These are phyloP conservation scores for Lochmaea crataegi DNA, from an alignment of 2,888 invertebrate species.

Conservation along the genomic window DNA sequence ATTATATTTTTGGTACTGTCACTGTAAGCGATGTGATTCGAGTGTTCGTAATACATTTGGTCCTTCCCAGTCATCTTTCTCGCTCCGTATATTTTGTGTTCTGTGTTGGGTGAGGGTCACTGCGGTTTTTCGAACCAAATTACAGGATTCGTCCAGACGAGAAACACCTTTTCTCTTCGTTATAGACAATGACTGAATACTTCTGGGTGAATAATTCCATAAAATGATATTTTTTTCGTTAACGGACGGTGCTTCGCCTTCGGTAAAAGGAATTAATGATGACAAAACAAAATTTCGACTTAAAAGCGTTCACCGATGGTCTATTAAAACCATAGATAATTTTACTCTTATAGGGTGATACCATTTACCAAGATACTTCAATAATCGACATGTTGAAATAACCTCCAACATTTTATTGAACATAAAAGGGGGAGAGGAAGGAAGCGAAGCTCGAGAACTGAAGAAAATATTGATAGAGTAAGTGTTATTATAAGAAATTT, in stretches of 20 bases:
- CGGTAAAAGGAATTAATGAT: constrained; percentile 4
- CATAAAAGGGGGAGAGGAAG: no score
- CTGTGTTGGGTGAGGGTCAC: constrained; percentile 46
- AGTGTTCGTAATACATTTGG: background rate
- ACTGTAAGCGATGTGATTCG: background rate
- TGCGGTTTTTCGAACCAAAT: constrained; percentile 52
- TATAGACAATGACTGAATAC: constrained; percentile 54
- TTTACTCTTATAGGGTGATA: background rate
- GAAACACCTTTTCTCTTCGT: constrained; percentile 50
- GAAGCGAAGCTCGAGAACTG: no score
- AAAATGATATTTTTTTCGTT: constrained; percentile 48
- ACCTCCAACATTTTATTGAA: background rate
- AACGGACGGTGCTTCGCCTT: constrained; percentile 5
- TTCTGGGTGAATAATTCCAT: constrained; percentile 49
- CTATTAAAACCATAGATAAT: constrained; percentile 4
- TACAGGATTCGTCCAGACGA: constrained; percentile 48
- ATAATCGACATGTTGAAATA: no score
- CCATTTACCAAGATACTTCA: background rate
- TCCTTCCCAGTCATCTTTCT: constrained; percentile 13
- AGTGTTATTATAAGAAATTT: no score
- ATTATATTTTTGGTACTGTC: background rate
- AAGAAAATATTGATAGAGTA: no score
- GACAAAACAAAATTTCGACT: constrained; percentile 15
- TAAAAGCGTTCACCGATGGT: constrained; percentile 4
- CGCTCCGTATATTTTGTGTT: constrained; percentile 29